Conservation (phyloP, 2,888 invertebrate species). For the Nomada lathburiana region DNA sequence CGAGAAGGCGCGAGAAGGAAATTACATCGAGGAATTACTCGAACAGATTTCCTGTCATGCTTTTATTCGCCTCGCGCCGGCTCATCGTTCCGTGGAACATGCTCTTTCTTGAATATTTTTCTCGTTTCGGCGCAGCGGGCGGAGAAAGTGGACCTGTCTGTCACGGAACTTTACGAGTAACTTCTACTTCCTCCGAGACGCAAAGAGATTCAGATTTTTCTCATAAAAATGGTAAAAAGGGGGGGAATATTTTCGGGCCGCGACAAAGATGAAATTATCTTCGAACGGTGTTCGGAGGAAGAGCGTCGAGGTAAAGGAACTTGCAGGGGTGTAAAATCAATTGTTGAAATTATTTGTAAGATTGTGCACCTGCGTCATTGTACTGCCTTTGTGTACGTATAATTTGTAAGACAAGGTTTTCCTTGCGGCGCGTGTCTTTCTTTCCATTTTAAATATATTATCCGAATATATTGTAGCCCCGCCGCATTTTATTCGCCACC, state of each 20-base stretch:
- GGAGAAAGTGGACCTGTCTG: slow-evolving; percentile 17
- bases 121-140: too few species aligned
- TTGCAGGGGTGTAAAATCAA: not conserved
- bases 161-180: slow-evolving; percentile 27
- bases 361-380: too few species aligned
- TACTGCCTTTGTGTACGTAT: not conserved
- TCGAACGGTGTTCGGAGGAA: not conserved
- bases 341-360: too few species aligned
- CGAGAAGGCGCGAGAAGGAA: slow-evolving; percentile 17
- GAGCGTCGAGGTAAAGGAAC: not conserved
- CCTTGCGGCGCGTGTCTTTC: not conserved
- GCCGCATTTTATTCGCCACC: too few species aligned
- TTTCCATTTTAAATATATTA: too few species aligned
- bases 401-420: not conserved
- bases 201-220: slow-evolving; percentile 21
- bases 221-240: slow-evolving; percentile 40
- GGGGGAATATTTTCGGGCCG: not conserved
- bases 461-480: too few species aligned
- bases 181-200: slow-evolving; percentile 22
- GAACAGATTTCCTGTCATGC: slow-evolving; percentile 54
- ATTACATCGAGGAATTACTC: slow-evolving; percentile 57
- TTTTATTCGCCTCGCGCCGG: slow-evolving; percentile 6
- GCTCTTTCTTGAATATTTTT: not conserved
- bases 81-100: slow-evolving; percentile 6
- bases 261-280: slow-evolving; percentile 25